These are phyloP conservation scores for Apamea sordens DNA, from an alignment of 2,888 invertebrate species.

Conservation along the genomic window DNA sequence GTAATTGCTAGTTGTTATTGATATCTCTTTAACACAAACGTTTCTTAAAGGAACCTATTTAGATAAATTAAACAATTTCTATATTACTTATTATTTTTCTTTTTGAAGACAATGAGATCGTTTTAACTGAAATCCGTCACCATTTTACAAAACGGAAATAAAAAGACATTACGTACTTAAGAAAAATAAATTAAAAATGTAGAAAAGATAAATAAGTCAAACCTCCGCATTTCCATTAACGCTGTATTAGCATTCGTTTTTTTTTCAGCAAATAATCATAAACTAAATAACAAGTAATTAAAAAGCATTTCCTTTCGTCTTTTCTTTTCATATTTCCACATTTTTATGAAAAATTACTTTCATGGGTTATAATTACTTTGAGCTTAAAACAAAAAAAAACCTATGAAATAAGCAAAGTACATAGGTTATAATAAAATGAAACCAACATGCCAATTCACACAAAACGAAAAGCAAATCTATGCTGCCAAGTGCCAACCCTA, in stretches of 20 bases:
- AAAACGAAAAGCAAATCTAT: slow-evolving; percentile 27
- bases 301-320: not conserved
- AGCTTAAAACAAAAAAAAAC: not conserved
- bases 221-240: no score
- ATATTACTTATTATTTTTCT: no score
- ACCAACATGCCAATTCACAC: slow-evolving; percentile 16
- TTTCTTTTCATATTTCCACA: not conserved
- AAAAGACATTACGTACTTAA: not conserved
- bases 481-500: slow-evolving; percentile 62
- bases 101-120: not conserved
- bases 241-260: not conserved
- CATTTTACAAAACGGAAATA: not conserved
- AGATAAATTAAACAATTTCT: not conserved
- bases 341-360: not conserved
- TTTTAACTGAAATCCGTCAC: not conserved
- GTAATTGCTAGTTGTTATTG: not conserved
- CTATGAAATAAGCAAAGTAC: not conserved
- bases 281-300: not conserved
- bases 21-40: not conserved
- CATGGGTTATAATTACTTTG: not conserved
- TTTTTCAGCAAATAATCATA: not conserved
- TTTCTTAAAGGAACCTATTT: not conserved
- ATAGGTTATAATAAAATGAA: not conserved
- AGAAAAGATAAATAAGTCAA: no score
- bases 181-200: not conserved